Evolutionary conservation across 2,888 invertebrate species (phyloP), one percentile per base, ranked within the genome.

Genomic region (Cacoxenus indagator): DNA sequence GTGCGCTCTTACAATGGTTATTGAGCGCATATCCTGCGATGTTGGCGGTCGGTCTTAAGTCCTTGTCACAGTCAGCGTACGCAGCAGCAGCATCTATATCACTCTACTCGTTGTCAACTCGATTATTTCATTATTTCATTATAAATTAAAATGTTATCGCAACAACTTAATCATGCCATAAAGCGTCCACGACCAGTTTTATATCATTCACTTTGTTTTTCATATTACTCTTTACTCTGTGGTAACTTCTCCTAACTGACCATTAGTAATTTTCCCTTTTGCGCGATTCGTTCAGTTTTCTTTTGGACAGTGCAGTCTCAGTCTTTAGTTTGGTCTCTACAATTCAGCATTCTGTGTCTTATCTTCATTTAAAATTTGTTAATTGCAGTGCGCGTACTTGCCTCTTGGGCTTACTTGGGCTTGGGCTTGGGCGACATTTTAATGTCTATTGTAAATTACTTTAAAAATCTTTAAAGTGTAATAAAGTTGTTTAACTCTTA

Each of bases 121-220:
- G 64, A 67, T 69, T 66, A 59, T 69, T 68, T 70, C 69, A 73
- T 68, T 71, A 73, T 73, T 75, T 68, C 71, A 75, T 71, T 78
- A 74, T 79, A 82, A 82, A 83, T 82, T 81, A 82, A 83, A 84
- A 72, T 75, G 79, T 76, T 82, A 82, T 82, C 81, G 72, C 73
- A 68, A 82, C 83, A 80, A 80, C 82, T 81, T 77, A 77, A 83
- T 81, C 80, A 74, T 71, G 64, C 73, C 70, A 77, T 78, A 74
- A 81, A 82, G 75, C 29, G 27, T 29, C n/a, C 27, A 14, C 48
- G 29, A 26, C 29, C 17, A 22, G 48, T 14, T 51, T 51, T 51
- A 14, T 51, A 51, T 51, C 48, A 51, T 51, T 19, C 22, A 51
- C 48, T 51, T 51, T 51, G n/a, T 51, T 19, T 14, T 48, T 48